Evolutionary conservation across 2,888 invertebrate species (phyloP).

Genomic region (Agonopterix subpropinquella): DNA sequence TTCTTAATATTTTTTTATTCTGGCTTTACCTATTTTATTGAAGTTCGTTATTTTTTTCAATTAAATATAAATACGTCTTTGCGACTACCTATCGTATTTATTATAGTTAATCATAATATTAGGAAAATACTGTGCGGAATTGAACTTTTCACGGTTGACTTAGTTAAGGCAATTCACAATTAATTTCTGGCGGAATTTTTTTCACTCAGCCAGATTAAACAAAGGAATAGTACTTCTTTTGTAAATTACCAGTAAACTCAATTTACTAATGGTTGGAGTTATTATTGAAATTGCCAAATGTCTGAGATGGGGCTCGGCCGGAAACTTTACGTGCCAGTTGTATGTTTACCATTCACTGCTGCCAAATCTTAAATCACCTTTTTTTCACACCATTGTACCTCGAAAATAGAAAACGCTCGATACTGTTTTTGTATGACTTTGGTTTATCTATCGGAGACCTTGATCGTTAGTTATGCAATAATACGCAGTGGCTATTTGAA

Average conservation of each 20-base stretch:
- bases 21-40: no score
- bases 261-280: neutral
- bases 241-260: neutral
- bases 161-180: no score
- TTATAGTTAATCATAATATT: no score
- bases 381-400: slow-evolving; percentile 13
- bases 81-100: no score
- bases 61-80: no score
- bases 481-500: slow-evolving; percentile 1
- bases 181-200: no score
- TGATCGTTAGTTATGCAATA: slow-evolving; percentile 6
- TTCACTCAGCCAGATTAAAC: no score
- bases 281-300: neutral
- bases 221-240: no score
- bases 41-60: no score
- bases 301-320: slow-evolving; percentile 13
- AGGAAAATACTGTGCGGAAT: no score
- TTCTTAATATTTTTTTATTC: no score
- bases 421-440: neutral
- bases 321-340: slow-evolving; percentile 24
- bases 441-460: slow-evolving; percentile 6
- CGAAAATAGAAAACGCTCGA: slow-evolving; percentile 7
- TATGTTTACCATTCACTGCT: slow-evolving; percentile 23
- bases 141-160: no score
- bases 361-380: slow-evolving; percentile 29